Evolutionary conservation across 2,797 vertebrate species (phyloP).

Genomic region (Falco naumanni): DNA sequence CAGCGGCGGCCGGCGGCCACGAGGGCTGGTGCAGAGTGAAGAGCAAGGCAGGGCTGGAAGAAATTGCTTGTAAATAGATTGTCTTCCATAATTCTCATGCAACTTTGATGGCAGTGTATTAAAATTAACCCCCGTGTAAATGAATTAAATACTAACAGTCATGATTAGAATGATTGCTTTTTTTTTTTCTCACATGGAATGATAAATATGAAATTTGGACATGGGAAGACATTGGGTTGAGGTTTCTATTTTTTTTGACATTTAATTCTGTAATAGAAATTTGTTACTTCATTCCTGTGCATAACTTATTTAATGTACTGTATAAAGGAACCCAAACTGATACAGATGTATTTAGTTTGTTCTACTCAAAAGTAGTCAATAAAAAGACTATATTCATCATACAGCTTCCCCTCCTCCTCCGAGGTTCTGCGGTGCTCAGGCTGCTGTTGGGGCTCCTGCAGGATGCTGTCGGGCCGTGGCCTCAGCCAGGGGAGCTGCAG

Average conservation of each 20-base stretch:
- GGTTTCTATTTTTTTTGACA: conserved; percentile 65
- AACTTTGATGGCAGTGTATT: conserved; percentile 15
- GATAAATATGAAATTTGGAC: conserved; percentile 66
- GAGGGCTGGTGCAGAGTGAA: neutral
- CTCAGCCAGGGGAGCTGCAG: neutral
- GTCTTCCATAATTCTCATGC: conserved; percentile 69
- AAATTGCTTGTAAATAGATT: conserved; percentile 61
- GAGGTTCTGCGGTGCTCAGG: neutral
- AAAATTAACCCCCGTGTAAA: conserved; percentile 68
- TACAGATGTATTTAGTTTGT: conserved; percentile 85
- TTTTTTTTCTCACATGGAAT: conserved; percentile 1
- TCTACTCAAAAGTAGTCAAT: conserved; percentile 83
- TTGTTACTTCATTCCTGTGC: conserved; percentile 79
- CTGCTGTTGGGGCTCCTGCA: neutral
- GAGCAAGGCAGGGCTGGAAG: neutral
- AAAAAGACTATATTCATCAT: conserved; percentile 81
- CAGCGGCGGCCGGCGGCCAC: rapidly evolving
- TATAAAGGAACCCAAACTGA: conserved; percentile 80
- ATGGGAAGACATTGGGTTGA: conserved; percentile 35
- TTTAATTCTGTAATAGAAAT: conserved; percentile 76
- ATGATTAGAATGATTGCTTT: conserved; percentile 25
- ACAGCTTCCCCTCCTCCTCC: neutral
- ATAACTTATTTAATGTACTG: conserved; percentile 85
- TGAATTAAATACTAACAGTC: conserved; percentile 60
- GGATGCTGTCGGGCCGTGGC: neutral